Percentiles rank a stretch among this genome's conserved stretches.
Conservation (phyloP, 2,888 invertebrate species). For the Xanthia togata region DNA sequence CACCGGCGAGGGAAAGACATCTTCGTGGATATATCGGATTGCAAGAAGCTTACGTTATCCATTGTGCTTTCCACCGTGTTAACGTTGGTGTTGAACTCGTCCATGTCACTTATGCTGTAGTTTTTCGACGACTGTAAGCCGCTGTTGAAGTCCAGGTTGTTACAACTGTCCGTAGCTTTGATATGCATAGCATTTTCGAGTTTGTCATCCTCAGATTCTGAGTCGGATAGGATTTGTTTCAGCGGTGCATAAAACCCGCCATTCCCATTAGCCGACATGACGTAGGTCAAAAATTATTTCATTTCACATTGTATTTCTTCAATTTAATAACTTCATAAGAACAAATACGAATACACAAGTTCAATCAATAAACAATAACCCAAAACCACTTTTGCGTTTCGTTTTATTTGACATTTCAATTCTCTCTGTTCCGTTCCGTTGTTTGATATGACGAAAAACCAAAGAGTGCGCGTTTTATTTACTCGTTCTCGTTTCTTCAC, state of each 20-base stretch:
- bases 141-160: slow-evolving; percentile 86
- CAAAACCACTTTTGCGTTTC: slow-evolving; percentile 32
- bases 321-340: background rate
- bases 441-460: too few relatives aligned
- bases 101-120: slow-evolving; percentile 87
- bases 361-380: slow-evolving; percentile 60
- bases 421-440: slow-evolving; percentile 10
- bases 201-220: slow-evolving; percentile 94
- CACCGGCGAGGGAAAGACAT: slow-evolving; percentile 93
- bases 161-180: slow-evolving; percentile 82
- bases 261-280: slow-evolving; percentile 87
- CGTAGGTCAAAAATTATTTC: slow-evolving; percentile 54
- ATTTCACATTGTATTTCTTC: slow-evolving; percentile 53
- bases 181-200: slow-evolving; percentile 80
- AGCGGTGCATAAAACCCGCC: slow-evolving; percentile 93
- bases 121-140: slow-evolving; percentile 86
- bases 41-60: slow-evolving; percentile 88
- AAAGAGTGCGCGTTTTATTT: background rate
- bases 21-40: slow-evolving; percentile 87
- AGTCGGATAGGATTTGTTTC: slow-evolving; percentile 94
- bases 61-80: slow-evolving; percentile 87
- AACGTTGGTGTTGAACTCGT: slow-evolving; percentile 86
- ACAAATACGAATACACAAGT: slow-evolving; percentile 19
- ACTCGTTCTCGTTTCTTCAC: background rate
- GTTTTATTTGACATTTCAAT: slow-evolving; percentile 39